A percentile compares a stretch with the other conserved stretches of the same genome.
Evolutionary conservation across 2,797 vertebrate species (phyloP).

Genomic region (Thunnus albacares): DNA sequence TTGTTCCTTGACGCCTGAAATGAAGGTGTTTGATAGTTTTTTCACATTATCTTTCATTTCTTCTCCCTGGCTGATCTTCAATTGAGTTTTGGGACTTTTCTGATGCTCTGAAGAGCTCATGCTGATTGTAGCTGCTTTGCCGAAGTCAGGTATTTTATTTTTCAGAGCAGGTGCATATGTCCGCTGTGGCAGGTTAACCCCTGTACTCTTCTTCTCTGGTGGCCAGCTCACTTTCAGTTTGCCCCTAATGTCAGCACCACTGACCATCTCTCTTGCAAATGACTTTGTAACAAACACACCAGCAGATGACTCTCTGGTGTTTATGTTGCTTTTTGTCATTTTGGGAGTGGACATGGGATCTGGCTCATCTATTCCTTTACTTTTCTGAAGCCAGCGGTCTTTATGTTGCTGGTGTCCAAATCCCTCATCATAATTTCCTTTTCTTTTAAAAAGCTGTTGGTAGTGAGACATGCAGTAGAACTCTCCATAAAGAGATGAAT

Average conservation of each 20-base stretch:
- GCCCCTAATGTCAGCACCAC: conserved; percentile 59
- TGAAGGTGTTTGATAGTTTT: conserved; percentile 7
- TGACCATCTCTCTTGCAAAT: conserved; percentile 37
- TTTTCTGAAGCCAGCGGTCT: conserved; percentile 84
- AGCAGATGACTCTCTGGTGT: conserved; percentile 30
- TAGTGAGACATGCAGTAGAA: conserved; percentile 90
- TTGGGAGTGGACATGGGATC: conserved; percentile 45
- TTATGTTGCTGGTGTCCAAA: conserved; percentile 86
- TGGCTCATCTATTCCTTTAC: conserved; percentile 61
- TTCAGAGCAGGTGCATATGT: conserved; percentile 30
- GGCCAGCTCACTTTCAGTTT: conserved; percentile 83
- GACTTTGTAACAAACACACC: conserved; percentile 32
- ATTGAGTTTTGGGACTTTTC: conserved; percentile 35
- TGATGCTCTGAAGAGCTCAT: conserved; percentile 13
- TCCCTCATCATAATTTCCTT: conserved; percentile 87
- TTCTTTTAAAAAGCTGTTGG: conserved; percentile 86
- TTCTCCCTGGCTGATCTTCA: conserved; percentile 15
- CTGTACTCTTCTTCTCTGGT: conserved; percentile 72
- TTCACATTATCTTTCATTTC: conserved; percentile 44
- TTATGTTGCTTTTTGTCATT: conserved; percentile 42
- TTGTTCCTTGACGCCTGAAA: conserved; percentile 25
- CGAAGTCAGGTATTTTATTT: conserved; percentile 27
- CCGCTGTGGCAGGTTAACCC: conserved; percentile 14
- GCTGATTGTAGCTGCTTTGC: conserved; percentile 33
- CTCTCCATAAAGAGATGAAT: conserved; percentile 85